Evolutionary conservation across 2,113 vertebrate genomes (phyloP).

Genomic region (Phylloscopus whistleri): DNA sequence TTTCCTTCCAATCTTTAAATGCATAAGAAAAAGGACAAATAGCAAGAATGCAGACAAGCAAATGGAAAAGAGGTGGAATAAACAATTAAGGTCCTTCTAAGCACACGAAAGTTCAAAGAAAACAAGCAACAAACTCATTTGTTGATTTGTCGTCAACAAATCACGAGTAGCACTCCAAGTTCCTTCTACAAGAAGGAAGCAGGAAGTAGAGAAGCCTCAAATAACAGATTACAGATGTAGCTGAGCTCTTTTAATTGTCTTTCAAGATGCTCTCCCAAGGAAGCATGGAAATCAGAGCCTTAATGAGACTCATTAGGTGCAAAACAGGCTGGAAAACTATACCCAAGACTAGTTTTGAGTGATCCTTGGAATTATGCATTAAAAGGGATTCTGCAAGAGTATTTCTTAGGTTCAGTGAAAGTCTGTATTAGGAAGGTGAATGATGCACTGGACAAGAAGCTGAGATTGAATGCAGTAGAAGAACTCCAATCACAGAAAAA

Average conservation of each 20-base stretch:
- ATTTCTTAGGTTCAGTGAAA: neutral
- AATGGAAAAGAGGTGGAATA: neutral
- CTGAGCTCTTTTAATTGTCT: neutral
- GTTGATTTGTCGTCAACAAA: neutral
- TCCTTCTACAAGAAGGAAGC: neutral
- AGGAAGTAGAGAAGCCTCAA: neutral
- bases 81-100: neutral
- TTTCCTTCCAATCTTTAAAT: neutral
- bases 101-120: neutral
- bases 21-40: neutral
- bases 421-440: neutral
- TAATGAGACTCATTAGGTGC: neutral
- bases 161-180: neutral
- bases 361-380: neutral
- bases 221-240: neutral
- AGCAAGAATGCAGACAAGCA: neutral
- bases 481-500: neutral
- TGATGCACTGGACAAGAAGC: neutral
- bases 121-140: neutral
- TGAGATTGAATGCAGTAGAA: neutral
- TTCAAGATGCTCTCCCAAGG: neutral
- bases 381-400: neutral
- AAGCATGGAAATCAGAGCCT: neutral
- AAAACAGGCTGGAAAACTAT: neutral
- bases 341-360: neutral